Evolutionary conservation across 2,888 invertebrate species (phyloP), one percentile per base, ranked within the genome.

Genomic region (Lasioglossum pauxillum): DNA sequence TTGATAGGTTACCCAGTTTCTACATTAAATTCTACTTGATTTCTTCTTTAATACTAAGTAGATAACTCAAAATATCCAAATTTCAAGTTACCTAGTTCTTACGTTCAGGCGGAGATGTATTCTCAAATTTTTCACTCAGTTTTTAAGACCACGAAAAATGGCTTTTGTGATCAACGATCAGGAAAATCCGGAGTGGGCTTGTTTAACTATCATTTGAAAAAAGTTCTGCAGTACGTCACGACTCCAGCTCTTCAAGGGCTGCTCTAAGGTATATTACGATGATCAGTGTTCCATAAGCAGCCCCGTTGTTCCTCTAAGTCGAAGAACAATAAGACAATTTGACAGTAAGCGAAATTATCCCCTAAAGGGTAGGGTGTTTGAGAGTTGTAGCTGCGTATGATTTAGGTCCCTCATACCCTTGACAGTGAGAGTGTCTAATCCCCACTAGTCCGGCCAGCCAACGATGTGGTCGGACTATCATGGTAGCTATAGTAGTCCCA

Each of bases 401-500:
- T 57, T 23, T 57, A 57, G 57, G 3, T 57, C n/a, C 23, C 57
- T 12, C 57, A 57, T 12, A n/a, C 57, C n/a, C 12, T n/a, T 57
- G 12, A 12, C 57, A 57, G 23, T n/a, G 57, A 57, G 57, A n/a
- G n/a, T 5, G 57, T 10, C 57, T 57, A 57, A 57, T 57, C 57
- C 57, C 57, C 57, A 57, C 57, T n/a, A 57, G n/a, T n/a, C 12
- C 1, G 12, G 0, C 12, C n/a, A 57, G n/a, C n/a, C 57, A n/a
- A n/a, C n/a, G 57, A 57, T 57, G 57, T 57, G 57, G 57, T 57
- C 57, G 57, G n/a, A n/a, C 57, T n/a, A 57, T 57, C 57, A 57
- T n/a, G 57, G n/a, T 57, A n/a, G 57, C n/a, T 23, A 4, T 57
- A 57, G n/a, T n/a, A 57, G 57, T n/a, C 1, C 57, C 12, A 12